Evolutionary conservation across 2,113 vertebrate genomes (phyloP), one percentile per base, ranked within the genome.

Genomic region (Pycnonotus jocosus): DNA sequence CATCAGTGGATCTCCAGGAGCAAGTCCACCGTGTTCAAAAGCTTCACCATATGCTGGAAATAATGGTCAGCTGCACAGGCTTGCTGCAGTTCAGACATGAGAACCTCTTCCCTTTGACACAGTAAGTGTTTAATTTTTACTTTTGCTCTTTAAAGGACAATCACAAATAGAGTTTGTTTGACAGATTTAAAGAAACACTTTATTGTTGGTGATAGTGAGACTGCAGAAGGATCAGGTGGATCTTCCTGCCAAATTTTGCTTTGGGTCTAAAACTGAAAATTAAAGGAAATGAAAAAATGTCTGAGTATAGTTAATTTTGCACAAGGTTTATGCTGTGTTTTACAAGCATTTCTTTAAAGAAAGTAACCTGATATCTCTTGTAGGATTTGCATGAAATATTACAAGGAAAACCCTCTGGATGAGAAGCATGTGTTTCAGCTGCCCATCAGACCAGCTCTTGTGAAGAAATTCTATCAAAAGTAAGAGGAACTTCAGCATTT

Each of bases 1-100:
- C 98, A 0, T 98, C 98, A 13, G 98, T 98, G 47, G 98, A 98
- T 81, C 92, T 98, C 24, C 99, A 99, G 87, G 99, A 99, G 61
- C 99, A 99, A 95, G 98, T 99, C 40, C 91, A 97, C 81, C 98
- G 98, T 93, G 95, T 99, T 65, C 98, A 98, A 50, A 99, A 99
- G 97, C 98, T 99, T 83, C 99, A 99, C 97, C 99, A 99, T 30
- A 98, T 99, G 96, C 97, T 99, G 96, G 99, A 99, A 97, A 98
- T 99, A 57, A 70, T 99, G 65, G 96, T 98, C 96, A 99, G 97
- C 95, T 99, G 98, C 96, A 98, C 97, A 58, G 98, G 98, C 64
- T 98, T 99, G 77, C 97, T 99, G 88, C 98, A 97, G 70, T 97
- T 99, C 95, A 98, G 98, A 51, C 98, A 99, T 3, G 98, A 99